A percentile compares a stretch with the other conserved stretches of the same genome.
These are phyloP conservation scores for Anastrepha ludens DNA, from an alignment of 1,140 invertebrate genomes.

Conservation along the genomic window DNA sequence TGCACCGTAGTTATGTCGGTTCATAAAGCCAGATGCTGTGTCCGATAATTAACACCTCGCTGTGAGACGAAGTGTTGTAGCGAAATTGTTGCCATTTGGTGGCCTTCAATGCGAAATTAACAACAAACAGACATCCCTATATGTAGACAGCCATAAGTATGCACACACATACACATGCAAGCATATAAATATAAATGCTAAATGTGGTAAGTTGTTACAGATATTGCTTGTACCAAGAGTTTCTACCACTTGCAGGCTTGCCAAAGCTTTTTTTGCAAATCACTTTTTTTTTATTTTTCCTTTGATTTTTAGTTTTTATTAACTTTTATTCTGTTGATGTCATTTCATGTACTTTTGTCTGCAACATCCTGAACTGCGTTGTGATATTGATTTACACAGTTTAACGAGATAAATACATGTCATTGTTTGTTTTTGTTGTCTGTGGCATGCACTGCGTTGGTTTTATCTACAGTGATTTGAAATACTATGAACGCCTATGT, in stretches of 20 bases:
- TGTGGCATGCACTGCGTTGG: not conserved
- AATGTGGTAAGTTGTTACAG: slow-evolving; percentile 13
- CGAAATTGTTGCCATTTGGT: slow-evolving; percentile 4
- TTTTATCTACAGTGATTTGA: not conserved
- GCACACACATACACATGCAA: not conserved
- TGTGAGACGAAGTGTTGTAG: slow-evolving; percentile 41
- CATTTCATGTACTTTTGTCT: not conserved
- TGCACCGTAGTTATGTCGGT: not conserved
- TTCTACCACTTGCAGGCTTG: not conserved
- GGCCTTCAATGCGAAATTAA: slow-evolving; percentile 5
- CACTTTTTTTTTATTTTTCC: not conserved
- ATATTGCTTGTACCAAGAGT: not conserved
- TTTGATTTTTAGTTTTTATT: not conserved
- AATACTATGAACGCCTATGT: not conserved
- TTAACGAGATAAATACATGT: slow-evolving; percentile 36
- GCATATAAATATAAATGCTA: not conserved
- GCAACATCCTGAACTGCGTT: not conserved
- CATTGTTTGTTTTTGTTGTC: not conserved
- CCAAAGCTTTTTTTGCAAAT: not conserved
- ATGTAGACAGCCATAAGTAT: not conserved
- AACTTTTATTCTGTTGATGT: not conserved
- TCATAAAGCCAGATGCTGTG: not conserved
- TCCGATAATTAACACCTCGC: slow-evolving; percentile 48
- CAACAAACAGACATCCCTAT: not conserved
- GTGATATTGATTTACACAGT: slow-evolving; percentile 40